These are phyloP conservation scores for Colaptes auratus DNA, from an alignment of 2,113 vertebrate genomes.

Conservation along the genomic window DNA sequence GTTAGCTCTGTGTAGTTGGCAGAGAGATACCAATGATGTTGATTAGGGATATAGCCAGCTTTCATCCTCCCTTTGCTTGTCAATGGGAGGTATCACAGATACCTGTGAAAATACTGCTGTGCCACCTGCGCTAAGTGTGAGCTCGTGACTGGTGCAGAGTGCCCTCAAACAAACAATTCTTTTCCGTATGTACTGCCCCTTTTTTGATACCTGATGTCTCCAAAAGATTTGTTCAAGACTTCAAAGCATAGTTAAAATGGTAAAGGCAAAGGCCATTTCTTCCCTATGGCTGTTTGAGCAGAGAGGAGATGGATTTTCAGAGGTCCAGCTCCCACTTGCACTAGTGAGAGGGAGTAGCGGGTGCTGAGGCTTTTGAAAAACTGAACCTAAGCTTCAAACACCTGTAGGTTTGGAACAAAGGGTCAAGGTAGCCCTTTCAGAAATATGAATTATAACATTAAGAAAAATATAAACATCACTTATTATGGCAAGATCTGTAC, in stretches of 20 bases:
- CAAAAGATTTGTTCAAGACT: not conserved
- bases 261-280: not conserved
- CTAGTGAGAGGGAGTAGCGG: not conserved
- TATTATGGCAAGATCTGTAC: not conserved
- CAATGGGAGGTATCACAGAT: not conserved
- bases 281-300: not conserved
- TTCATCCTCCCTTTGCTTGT: not conserved
- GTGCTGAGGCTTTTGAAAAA: not conserved
- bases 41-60: not conserved
- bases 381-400: not conserved
- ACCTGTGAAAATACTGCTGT: not conserved
- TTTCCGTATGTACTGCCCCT: not conserved
- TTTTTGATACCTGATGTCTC: not conserved
- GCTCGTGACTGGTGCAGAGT: not conserved
- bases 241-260: not conserved
- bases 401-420: not conserved
- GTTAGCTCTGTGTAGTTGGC: not conserved
- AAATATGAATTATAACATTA: not conserved
- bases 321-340: not conserved
- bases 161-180: not conserved
- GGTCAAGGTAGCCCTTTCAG: not conserved
- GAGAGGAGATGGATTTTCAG: not conserved
- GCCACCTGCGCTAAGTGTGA: not conserved
- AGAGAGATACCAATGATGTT: not conserved
- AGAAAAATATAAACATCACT: conserved; percentile 17